Percentiles rank a stretch among this genome's conserved stretches.
These are phyloP conservation scores for Clinocottus analis DNA, from an alignment of 2,113 vertebrate genomes.

Conservation along the genomic window DNA sequence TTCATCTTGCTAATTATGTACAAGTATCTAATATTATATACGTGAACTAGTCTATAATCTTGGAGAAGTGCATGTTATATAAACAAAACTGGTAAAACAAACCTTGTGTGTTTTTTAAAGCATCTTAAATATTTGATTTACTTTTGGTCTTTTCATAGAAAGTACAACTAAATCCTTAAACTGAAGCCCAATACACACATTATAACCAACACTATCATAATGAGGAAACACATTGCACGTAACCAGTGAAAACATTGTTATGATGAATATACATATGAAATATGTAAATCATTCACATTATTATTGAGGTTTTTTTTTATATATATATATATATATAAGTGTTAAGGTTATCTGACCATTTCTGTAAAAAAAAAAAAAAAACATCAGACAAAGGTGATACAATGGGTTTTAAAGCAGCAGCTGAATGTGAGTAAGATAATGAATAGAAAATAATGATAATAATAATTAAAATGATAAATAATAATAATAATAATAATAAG, in stretches of 20 bases:
- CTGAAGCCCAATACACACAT: background rate
- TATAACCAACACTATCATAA: background rate
- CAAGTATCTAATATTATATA: background rate
- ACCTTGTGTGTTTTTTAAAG: background rate
- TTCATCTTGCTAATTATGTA: background rate
- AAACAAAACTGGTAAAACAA: background rate
- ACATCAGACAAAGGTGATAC: conserved; percentile 5
- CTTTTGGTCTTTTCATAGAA: background rate
- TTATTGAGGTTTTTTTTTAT: background rate
- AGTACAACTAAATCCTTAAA: background rate
- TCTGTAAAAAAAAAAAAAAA: background rate
- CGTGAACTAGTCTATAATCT: too few species aligned
- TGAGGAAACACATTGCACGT: background rate
- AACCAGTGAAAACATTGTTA: background rate
- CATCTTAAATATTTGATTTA: background rate
- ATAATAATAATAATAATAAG: background rate
- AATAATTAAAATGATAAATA: background rate
- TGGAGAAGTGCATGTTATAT: background rate
- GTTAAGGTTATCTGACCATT: background rate
- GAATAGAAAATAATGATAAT: background rate
- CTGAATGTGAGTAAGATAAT: background rate
- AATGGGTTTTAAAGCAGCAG: too few species aligned
- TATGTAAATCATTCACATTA: background rate
- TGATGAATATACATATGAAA: background rate
- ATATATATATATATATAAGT: too few species aligned